Evolutionary conservation across 2,888 invertebrate genomes (phyloP), one percentile per base, ranked within the genome.

Genomic region (Ophion ventricosus): DNA sequence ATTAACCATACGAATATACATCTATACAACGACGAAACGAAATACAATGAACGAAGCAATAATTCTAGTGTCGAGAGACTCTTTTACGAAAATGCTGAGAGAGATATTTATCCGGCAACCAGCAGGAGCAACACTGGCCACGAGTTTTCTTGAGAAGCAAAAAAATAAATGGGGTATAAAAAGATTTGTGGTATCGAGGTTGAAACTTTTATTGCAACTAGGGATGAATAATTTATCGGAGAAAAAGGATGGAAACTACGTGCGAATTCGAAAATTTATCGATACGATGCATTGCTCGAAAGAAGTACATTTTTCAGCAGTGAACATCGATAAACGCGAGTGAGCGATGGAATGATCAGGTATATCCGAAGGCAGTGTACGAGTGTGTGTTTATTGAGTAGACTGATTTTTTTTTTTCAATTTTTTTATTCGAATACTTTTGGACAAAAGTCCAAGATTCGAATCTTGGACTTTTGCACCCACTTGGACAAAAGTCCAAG

Each of bases 341-440:
- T 20, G n/a, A 23, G n/a, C n/a, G 57, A 49, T 26, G 61, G 70
- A 81, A 69, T 70, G 69, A 56, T 70, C 57, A 63, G 61, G 20
- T 43, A 23, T n/a, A 8, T n/a, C 23, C 23, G 3, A 20, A 10
- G 10, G 57, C 57, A 20, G 23, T 57, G 23, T 23, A 23, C n/a
- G n/a, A n/a, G n/a, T n/a, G n/a, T n/a, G n/a, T n/a, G n/a, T n/a
- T n/a, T n/a, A n/a, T n/a, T n/a, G n/a, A n/a, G n/a, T n/a, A n/a
- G n/a, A n/a, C n/a, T n/a, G n/a, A n/a, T n/a, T n/a, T n/a, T n/a
- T n/a, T n/a, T n/a, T n/a, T n/a, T n/a, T n/a, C n/a, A n/a, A n/a
- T n/a, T n/a, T n/a, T n/a, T n/a, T n/a, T n/a, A n/a, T n/a, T n/a
- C n/a, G n/a, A n/a, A n/a, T n/a, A n/a, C n/a, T n/a, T n/a, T n/a